Base-by-base conservation (phyloP, 2,888 invertebrate genomes). In the Monochamus alternatus region DNA sequence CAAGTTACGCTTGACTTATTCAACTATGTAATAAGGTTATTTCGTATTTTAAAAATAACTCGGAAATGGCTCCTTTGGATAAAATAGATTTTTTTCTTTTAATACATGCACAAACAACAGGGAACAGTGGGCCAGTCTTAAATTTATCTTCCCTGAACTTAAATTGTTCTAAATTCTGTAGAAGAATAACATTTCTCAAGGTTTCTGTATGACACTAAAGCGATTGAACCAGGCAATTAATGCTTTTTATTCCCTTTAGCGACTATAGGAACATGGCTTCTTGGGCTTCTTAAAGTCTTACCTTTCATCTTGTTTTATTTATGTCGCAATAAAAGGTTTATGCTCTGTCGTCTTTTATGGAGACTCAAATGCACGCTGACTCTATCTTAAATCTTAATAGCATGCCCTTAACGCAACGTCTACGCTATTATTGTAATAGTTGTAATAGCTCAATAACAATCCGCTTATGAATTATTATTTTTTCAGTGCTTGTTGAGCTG, bases 321-420 rank as follows among this genome's bases (percentile, higher is more conserved):
- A 76, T 75, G 74, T 73, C 72, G 76, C 76, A 78, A 78, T 76
- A 74, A 78, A 76, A 76, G 71, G 71, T 78, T 74, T 74, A 78
- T 74, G 71, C 62, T 68, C 69, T 10, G 72, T 69, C 72, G 74
- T 76, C 76, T 77, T 63, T 75, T 68, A 71, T 73, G 74, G 73
- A 74, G 68, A 66, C 64, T 59, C 74, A 73, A 71, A 75, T 77
- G 71, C 70, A 75, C 63, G 72, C 58, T 75, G 74, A 63, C 65
- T 74, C 60, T 80, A 81, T 81, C 80, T 81, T 75, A 71, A 79
- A 81, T 81, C 80, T 81, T 80, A 80, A 81, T 81, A 76, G 73
- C 65, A 79, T 70, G 77, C 77, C 79, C 77, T 77, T 73, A 78
- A 72, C 77, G 75, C 77, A 14, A 74, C 75, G 73, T 78, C 77